Percentiles rank a stretch among this genome's conserved stretches.
Conservation (phyloP, 1,140 invertebrate species). For the Diorhabda sublineata region DNA sequence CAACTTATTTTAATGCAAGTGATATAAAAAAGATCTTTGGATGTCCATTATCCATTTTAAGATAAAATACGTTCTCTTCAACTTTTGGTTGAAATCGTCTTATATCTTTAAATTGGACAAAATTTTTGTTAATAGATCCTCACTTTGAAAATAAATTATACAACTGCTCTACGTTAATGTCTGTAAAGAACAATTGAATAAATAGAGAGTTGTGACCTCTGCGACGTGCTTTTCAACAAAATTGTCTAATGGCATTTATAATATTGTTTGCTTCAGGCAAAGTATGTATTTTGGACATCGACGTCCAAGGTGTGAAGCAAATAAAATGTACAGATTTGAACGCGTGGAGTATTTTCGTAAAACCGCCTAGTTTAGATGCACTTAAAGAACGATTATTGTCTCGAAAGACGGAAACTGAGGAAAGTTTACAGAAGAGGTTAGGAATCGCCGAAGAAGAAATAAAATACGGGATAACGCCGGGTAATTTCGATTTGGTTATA, state of each 20-base stretch:
- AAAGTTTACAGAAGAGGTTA: constrained; percentile 72
- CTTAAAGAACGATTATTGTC: constrained; percentile 71
- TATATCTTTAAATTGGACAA: too few species aligned
- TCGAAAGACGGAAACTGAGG: constrained; percentile 86
- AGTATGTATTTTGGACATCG: constrained; percentile 93
- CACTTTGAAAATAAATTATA: too few species aligned
- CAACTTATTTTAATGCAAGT: too few species aligned
- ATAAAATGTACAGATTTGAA: constrained; percentile 80
- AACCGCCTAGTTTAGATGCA: constrained; percentile 80
- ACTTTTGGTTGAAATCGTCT: too few species aligned
- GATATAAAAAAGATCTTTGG: too few species aligned
- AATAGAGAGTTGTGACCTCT: too few species aligned
- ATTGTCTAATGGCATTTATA: neutral
- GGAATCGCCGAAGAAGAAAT: constrained; percentile 72
- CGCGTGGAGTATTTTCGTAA: constrained; percentile 84
- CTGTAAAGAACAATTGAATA: too few species aligned
- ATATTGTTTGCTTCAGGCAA: constrained; percentile 50
- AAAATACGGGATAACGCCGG: constrained; percentile 68
- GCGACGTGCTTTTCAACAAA: too few species aligned
- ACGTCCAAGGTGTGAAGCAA: constrained; percentile 91
- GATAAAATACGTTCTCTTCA: too few species aligned
- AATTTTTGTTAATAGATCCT: too few species aligned
- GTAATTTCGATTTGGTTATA: constrained; percentile 89
- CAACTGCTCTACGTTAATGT: too few species aligned
- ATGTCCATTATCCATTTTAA: too few species aligned